Base-by-base conservation (phyloP, 2,797 vertebrate genomes). In the Notamacropus eugenii region DNA sequence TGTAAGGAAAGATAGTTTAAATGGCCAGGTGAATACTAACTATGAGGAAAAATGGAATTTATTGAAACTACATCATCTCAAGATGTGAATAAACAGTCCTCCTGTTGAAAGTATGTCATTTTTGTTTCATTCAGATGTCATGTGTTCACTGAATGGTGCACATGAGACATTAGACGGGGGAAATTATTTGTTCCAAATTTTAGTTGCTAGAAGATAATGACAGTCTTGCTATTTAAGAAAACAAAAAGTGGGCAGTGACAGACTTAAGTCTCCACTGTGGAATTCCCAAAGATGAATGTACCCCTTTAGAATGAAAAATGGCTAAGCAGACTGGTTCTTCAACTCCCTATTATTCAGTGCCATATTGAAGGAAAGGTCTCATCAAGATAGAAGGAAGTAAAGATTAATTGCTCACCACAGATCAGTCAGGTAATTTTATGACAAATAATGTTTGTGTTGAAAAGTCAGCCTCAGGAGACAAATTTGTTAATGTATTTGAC, bases 391-490 rank as follows among this genome's bases (percentile, higher is more conserved):
- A 91, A 93, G 24, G 90, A 24, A 87, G 40, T 0, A 91, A 96
- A 92, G 93, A 92, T 52, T 46, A 50, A 90, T 62, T 40, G 10
- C 57, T 95, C 4, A 92, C 92, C 29, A 59, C 91, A 91, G 50
- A 87, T 92, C 97, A 94, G 5, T 19, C 87, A 93, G 52, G 52
- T 92, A 50, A 93, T 93, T 96, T 98, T 87, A 90, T 95, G 0
- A 0, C 22, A 92, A 92, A 67, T 96, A 56, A 52, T 13, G 82
- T 92, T 93, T 95, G 93, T 59, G 29, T 28, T 96, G n/a, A 24
- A 91, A 16, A 91, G 91, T 95, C 90, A 87, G 62, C 46, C 55
- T 92, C 54, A 87, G 54, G 97, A 97, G 95, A 95, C 1, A 97
- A 93, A 55, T 93, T 11, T 87, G 90, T 95, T 56, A 91, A 19